Evolutionary conservation across 2,113 vertebrate genomes (phyloP).

Genomic region (Dipodomys ordii): DNA sequence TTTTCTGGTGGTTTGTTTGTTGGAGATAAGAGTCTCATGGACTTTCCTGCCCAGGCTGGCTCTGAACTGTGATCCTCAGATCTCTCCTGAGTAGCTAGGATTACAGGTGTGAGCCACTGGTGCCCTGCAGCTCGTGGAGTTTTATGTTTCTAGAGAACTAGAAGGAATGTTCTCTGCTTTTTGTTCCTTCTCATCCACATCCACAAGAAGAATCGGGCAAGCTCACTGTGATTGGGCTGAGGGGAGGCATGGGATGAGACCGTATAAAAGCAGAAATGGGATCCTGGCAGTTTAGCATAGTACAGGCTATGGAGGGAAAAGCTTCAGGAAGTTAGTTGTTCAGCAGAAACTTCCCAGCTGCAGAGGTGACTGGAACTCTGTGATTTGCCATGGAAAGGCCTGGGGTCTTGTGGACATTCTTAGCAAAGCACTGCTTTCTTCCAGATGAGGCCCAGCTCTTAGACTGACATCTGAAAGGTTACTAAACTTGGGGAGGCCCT

Average conservation of each 20-base stretch:
- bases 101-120: too few relatives aligned
- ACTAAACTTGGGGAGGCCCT: neutral
- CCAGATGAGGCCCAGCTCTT: constrained; percentile 21
- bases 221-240: neutral
- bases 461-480: constrained; percentile 14
- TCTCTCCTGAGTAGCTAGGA: too few relatives aligned
- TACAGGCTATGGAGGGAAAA: neutral
- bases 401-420: neutral
- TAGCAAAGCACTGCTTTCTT: neutral
- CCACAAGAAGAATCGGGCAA: neutral
- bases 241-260: too few relatives aligned
- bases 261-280: neutral
- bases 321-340: constrained; percentile 33
- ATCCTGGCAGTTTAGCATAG: neutral
- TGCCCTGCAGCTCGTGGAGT: neutral
- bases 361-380: neutral
- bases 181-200: neutral
- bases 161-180: neutral
- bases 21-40: too few relatives aligned
- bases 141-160: neutral
- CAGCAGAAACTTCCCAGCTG: constrained; percentile 58
- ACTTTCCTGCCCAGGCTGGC: too few relatives aligned
- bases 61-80: too few relatives aligned
- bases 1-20: too few relatives aligned
- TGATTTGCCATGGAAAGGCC: neutral